Percentiles rank a stretch among this genome's conserved stretches.
Evolutionary conservation across 2,113 vertebrate species (phyloP).

Genomic region (Cottus gobio): DNA sequence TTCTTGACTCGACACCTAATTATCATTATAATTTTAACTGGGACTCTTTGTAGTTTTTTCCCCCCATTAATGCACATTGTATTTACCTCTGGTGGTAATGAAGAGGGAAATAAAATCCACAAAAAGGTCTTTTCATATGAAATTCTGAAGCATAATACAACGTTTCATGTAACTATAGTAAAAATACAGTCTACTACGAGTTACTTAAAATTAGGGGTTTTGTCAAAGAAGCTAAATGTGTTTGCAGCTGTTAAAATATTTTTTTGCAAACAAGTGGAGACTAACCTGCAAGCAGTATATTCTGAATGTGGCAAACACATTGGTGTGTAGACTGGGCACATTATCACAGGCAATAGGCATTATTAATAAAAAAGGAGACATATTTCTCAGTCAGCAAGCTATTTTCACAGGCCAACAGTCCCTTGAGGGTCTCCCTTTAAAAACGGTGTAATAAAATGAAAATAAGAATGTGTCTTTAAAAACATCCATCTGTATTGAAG

Average conservation of each 20-base stretch:
- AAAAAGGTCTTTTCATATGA: not conserved
- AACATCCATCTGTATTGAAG: slow-evolving; percentile 1
- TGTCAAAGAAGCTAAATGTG: not conserved
- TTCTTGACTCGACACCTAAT: not conserved
- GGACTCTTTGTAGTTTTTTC: not conserved
- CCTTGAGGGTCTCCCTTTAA: not conserved
- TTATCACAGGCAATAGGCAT: not conserved
- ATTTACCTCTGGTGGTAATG: not conserved
- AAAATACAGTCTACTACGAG: not conserved
- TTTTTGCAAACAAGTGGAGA: not conserved
- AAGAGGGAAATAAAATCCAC: not conserved
- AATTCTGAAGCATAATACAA: not conserved
- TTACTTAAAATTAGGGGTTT: not conserved
- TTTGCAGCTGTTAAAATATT: not conserved
- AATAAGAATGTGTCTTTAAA: not conserved
- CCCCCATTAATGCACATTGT: not conserved
- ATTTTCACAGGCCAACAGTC: not conserved
- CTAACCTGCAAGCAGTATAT: not conserved
- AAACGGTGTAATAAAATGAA: not conserved
- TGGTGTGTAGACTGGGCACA: not conserved
- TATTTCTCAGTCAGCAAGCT: rapidly evolving
- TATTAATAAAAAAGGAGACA: not conserved
- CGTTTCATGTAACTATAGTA: not conserved
- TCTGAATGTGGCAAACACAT: not conserved
- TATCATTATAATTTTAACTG: slow-evolving; percentile 11